Evolutionary conservation across 2,113 vertebrate species (phyloP).

Genomic region (Urocynchramus pylzowi): DNA sequence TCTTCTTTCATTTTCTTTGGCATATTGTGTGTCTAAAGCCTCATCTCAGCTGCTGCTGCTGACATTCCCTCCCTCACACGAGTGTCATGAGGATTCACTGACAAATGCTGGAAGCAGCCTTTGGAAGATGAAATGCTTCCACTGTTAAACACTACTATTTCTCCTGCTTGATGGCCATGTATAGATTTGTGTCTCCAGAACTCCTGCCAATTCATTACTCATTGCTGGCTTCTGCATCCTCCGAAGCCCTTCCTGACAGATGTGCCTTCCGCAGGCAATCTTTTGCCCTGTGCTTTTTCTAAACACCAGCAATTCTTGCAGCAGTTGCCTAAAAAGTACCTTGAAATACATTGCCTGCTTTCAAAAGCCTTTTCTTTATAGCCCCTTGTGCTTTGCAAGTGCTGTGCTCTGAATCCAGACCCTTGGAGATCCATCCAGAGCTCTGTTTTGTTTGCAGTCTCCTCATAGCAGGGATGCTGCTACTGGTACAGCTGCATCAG

Average conservation of each 20-base stretch:
- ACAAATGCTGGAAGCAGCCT: not conserved
- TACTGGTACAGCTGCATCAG: not conserved
- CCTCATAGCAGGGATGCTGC: not conserved
- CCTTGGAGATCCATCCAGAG: not conserved
- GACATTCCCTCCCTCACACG: not conserved
- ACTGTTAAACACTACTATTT: not conserved
- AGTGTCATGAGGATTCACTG: not conserved
- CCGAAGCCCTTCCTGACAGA: not conserved
- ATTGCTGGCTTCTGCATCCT: not conserved
- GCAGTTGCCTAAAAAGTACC: not conserved
- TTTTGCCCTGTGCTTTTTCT: not conserved
- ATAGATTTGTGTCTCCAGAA: not conserved
- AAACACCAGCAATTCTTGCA: not conserved
- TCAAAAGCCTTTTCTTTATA: not conserved
- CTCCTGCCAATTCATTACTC: not conserved
- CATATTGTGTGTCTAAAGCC: not conserved
- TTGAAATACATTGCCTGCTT: not conserved
- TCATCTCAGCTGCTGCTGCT: constrained; percentile 1
- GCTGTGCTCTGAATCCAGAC: not conserved
- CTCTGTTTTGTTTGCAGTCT: not conserved
- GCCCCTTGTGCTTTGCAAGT: not conserved
- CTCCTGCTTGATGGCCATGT: not conserved
- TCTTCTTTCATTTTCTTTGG: constrained; percentile 10
- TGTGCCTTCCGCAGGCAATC: not conserved
- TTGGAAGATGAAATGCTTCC: constrained; percentile 21